Evolutionary conservation across 1,140 invertebrate species (phyloP), one percentile per base, ranked within the genome.

Genomic region (Orius insidiosus): DNA sequence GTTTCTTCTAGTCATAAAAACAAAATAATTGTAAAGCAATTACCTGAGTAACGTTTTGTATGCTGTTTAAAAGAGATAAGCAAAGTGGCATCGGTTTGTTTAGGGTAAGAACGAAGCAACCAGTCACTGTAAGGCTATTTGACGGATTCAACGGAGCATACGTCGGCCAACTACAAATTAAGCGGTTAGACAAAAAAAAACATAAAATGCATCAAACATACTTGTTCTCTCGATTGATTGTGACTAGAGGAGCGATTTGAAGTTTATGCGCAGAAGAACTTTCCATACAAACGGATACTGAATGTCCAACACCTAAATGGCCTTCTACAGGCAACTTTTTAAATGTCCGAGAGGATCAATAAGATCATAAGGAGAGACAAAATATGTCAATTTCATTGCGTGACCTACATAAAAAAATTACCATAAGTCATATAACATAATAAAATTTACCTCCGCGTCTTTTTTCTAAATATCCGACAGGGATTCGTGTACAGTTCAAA

Each of bases 331-430:
- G 84, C 46, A 90, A 65, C 10, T 76, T 72, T 58, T 83, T 73
- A 10, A 78, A 70, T n/a, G 72, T 72, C 55, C 76, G 75, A 48
- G 69, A 72, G 75, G 68, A 63, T 92, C 80, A 51, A 93, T 66
- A 11, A 94, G 66, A 60, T 94, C 87, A 60, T 93, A 94, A 0
- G 88, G 88, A n/a, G 86, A 85, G 13, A 95, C 84, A 60, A 94
- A 94, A 61, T 93, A 97, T 0, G 85, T 92, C 9, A 96, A 62
- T 55, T 85, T 85, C 82, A 94, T 87, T 0, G 89, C 82, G 60
- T 92, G 86, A 31, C 87, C 77, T 80, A 60, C 11, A 51, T 42
- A 19, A 40, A 42, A n/a, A 49, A 46, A 32, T n/a, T n/a, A n/a
- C n/a, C n/a, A n/a, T 24, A 5, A 9, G 6, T 45, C n/a, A 11